A percentile compares a stretch with the other conserved stretches of the same genome.
Conservation (phyloP, 1,140 invertebrate genomes). For the Agraylea sexmaculata region DNA sequence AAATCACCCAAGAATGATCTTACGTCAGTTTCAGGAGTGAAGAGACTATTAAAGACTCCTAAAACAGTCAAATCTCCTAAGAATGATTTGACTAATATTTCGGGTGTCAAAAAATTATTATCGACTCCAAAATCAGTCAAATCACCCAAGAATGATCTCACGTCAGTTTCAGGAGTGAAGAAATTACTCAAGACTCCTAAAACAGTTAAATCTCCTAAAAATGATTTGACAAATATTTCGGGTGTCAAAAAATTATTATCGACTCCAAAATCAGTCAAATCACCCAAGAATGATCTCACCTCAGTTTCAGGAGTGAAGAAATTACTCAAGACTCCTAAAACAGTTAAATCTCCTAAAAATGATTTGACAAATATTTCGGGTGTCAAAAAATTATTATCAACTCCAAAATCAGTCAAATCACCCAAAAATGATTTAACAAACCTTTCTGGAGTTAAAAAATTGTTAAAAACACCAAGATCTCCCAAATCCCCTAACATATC, state of each 20-base stretch:
- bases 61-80: conserved; percentile 27
- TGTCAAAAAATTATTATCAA: conserved; percentile 22
- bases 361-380: conserved; percentile 26
- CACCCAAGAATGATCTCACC: conserved; percentile 33
- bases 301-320: conserved; percentile 29
- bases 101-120: conserved; percentile 31
- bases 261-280: conserved; percentile 19
- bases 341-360: conserved; percentile 24
- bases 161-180: conserved; percentile 29
- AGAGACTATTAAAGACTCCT: conserved; percentile 25
- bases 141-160: conserved; percentile 35
- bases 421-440: conserved; percentile 24
- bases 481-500: conserved; percentile 26
- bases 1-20: conserved; percentile 33
- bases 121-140: conserved; percentile 21
- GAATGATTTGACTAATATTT: conserved; percentile 33
- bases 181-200: conserved; percentile 23
- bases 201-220: conserved; percentile 22
- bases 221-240: conserved; percentile 27
- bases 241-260: conserved; percentile 23
- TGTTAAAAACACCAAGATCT: conserved; percentile 23
- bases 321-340: conserved; percentile 23
- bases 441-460: conserved; percentile 27
- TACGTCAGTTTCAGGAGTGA: conserved; percentile 30
- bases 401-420: conserved; percentile 22